phyloP scores from a whole-genome alignment of 2,113 vertebrate genomes.

The Oostethus manadensis region DNA sequence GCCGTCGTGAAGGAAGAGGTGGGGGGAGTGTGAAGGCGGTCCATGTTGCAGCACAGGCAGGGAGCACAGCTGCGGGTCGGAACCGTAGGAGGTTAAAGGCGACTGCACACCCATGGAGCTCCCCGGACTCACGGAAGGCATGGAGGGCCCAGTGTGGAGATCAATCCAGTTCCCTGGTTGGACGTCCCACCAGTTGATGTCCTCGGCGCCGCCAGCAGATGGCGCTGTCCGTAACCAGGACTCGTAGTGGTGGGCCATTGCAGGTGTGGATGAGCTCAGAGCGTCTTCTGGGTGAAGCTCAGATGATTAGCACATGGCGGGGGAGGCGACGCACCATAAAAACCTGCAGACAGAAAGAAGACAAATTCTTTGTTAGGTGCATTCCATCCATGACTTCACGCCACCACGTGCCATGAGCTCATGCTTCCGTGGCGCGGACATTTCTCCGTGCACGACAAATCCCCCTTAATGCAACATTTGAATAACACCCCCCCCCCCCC shows the following conservation, averaged over 20 bases:
- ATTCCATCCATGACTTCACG: slow-evolving; percentile 8
- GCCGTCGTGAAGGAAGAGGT: slow-evolving; percentile 76
- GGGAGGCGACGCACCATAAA: slow-evolving; percentile 9
- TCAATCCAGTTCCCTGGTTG: slow-evolving; percentile 87
- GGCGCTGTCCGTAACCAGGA: slow-evolving; percentile 87
- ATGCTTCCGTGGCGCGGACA: slow-evolving; percentile 24
- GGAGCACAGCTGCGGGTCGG: slow-evolving; percentile 82
- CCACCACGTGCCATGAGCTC: slow-evolving; percentile 15
- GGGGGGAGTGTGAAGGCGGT: slow-evolving; percentile 68
- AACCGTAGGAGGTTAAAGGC: slow-evolving; percentile 76
- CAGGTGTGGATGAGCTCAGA: slow-evolving; percentile 28
- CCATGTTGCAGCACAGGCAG: slow-evolving; percentile 75
- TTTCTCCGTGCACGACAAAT: slow-evolving; percentile 44
- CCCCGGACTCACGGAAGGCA: slow-evolving; percentile 74
- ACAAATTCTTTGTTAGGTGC: slow-evolving; percentile 8
- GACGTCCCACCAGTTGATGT: slow-evolving; percentile 87
- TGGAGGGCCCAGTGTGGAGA: slow-evolving; percentile 73
- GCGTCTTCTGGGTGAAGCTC: slow-evolving; percentile 7
- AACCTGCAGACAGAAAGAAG: slow-evolving; percentile 44
- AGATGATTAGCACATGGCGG: slow-evolving; percentile 46
- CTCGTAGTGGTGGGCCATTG: slow-evolving; percentile 91
- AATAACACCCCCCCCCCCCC: slow-evolving; percentile 21
- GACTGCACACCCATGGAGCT: slow-evolving; percentile 76
- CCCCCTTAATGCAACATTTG: slow-evolving; percentile 44
- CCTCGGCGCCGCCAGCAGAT: slow-evolving; percentile 75